These are phyloP conservation scores for Trypoxylus dichotomus DNA, from an alignment of 1,140 invertebrate species.

Conservation along the genomic window DNA sequence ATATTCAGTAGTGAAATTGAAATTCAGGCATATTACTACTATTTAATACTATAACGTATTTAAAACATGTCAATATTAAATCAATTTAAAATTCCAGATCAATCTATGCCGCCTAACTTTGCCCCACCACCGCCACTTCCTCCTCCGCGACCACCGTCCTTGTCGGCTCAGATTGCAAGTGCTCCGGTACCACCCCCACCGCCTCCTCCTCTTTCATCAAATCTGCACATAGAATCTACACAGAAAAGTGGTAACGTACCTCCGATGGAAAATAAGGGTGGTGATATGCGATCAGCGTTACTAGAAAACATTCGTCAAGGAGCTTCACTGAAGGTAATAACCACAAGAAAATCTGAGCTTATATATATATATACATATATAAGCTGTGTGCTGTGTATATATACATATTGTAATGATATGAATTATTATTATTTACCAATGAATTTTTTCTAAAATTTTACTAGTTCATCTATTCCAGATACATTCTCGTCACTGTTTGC, in stretches of 20 bases:
- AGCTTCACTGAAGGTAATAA: conserved; percentile 63
- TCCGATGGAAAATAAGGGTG: conserved; percentile 38
- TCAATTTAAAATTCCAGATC: background rate
- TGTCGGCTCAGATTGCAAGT: conserved; percentile 37
- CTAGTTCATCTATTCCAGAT: too few relatives aligned
- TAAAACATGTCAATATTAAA: too few relatives aligned
- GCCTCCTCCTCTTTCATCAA: conserved; percentile 51
- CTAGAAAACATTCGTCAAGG: conserved; percentile 79
- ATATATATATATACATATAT: background rate
- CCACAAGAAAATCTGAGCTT: too few relatives aligned
- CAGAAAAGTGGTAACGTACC: conserved; percentile 43
- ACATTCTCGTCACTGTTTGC: too few relatives aligned
- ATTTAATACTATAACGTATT: too few relatives aligned
- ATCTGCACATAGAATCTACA: conserved; percentile 42
- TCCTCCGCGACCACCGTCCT: conserved; percentile 35
- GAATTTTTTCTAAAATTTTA: too few relatives aligned
- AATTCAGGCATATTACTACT: too few relatives aligned
- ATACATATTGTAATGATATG: too few relatives aligned
- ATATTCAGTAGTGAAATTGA: too few relatives aligned
- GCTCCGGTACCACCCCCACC: conserved; percentile 37
- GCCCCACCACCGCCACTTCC: conserved; percentile 39
- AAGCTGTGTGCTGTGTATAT: too few relatives aligned
- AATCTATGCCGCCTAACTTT: background rate
- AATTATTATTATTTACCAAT: too few relatives aligned
- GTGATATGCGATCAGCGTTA: conserved; percentile 66